Evolutionary conservation across 2,888 invertebrate species (phyloP).

Genomic region (Hecatera dysodea): DNA sequence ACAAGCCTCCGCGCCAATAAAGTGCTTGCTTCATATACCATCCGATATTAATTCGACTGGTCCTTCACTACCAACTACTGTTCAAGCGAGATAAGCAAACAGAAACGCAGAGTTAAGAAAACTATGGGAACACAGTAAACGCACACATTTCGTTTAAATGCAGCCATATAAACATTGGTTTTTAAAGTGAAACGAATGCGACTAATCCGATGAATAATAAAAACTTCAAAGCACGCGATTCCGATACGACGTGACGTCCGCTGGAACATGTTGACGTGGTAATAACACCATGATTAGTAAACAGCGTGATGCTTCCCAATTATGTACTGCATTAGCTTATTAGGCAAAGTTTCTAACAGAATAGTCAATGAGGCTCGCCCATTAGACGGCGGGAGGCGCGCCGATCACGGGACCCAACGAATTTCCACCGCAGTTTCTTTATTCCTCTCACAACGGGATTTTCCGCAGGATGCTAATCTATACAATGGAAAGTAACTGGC

Average conservation of each 20-base stretch:
- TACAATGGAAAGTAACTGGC: slow-evolving; percentile 79
- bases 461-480: slow-evolving; percentile 81
- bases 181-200: slow-evolving; percentile 48
- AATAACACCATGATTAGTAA: slow-evolving; percentile 55
- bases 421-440: slow-evolving; percentile 77
- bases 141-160: slow-evolving; percentile 8
- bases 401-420: slow-evolving; percentile 70
- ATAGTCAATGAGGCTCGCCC: slow-evolving; percentile 69
- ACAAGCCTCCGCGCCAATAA: slow-evolving; percentile 31
- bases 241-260: slow-evolving; percentile 46
- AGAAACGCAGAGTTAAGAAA: slow-evolving; percentile 9
- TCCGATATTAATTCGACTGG: slow-evolving; percentile 38
- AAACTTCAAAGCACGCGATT: slow-evolving; percentile 44
- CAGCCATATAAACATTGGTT: slow-evolving; percentile 49
- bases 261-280: slow-evolving; percentile 29
- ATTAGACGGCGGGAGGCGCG: slow-evolving; percentile 72
- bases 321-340: slow-evolving; percentile 64
- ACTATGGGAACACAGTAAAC: slow-evolving; percentile 37
- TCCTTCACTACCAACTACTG: slow-evolving; percentile 24
- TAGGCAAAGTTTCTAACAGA: slow-evolving; percentile 72
- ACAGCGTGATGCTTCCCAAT: slow-evolving; percentile 57
- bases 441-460: slow-evolving; percentile 69
- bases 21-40: slow-evolving; percentile 26
- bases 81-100: slow-evolving; percentile 19
- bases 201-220: slow-evolving; percentile 52